A percentile compares a stretch with the other conserved stretches of the same genome.
Conservation (phyloP, 2,888 invertebrate species). For the Vandiemenella viatica region DNA sequence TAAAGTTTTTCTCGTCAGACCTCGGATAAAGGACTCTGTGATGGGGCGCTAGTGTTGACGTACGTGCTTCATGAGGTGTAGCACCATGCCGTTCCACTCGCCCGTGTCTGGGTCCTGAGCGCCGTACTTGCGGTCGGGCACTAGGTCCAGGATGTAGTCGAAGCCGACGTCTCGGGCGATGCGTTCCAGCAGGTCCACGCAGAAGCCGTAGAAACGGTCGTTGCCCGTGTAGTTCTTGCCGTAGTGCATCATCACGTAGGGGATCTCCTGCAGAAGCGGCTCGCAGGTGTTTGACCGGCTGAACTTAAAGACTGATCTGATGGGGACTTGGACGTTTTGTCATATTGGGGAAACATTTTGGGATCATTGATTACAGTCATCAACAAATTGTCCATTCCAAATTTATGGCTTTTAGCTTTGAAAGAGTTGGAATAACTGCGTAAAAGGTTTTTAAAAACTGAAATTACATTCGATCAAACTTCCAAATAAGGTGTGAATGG, state of each 20-base stretch:
- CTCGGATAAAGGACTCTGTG: too few species aligned
- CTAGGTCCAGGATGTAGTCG: constrained; percentile 52
- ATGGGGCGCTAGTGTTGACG: too few species aligned
- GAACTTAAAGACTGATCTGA: too few species aligned
- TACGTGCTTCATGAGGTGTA: constrained; percentile 56
- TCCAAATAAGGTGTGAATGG: too few species aligned
- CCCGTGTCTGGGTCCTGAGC: constrained; percentile 43
- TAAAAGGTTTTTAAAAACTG: not conserved
- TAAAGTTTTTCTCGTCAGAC: too few species aligned
- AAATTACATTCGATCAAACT: not conserved
- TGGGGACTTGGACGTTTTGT: too few species aligned
- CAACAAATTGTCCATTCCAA: too few species aligned
- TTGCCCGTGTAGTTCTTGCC: constrained; percentile 57
- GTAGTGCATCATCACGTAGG: constrained; percentile 58
- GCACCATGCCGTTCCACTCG: constrained; percentile 53
- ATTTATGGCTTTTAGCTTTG: not conserved
- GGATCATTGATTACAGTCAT: too few species aligned
- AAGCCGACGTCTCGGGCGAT: constrained; percentile 53
- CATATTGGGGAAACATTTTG: too few species aligned
- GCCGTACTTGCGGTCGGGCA: constrained; percentile 53
- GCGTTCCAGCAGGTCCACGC: constrained; percentile 55
- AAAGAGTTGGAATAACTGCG: not conserved
- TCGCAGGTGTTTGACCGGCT: too few species aligned
- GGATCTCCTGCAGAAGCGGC: constrained; percentile 51
- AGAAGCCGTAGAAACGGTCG: constrained; percentile 61